Conservation (phyloP, 2,113 vertebrate species). For the Ptychochromis oligacanthus region DNA sequence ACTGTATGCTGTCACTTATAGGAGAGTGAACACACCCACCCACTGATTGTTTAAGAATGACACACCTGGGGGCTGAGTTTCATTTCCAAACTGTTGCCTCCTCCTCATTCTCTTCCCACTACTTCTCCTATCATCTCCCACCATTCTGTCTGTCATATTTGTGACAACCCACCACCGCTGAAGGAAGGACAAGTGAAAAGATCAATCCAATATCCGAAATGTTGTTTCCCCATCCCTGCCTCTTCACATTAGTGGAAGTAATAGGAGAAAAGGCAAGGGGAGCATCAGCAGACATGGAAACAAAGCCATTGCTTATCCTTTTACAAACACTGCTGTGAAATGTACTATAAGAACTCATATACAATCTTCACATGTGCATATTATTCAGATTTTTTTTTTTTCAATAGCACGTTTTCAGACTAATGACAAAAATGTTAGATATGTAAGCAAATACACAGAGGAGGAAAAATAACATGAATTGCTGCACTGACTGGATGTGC, state of each 20-base stretch:
- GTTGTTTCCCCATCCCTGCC: constrained; percentile 33
- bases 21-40: constrained; percentile 65
- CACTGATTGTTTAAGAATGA: constrained; percentile 64
- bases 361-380: not conserved
- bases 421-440: not conserved
- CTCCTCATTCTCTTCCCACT: not conserved
- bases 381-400: not conserved
- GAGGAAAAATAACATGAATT: not conserved
- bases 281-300: not conserved
- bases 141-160: not conserved
- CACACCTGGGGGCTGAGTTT: constrained; percentile 74
- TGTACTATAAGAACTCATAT: not conserved
- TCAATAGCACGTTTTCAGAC: not conserved
- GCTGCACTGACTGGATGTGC: constrained; percentile 6
- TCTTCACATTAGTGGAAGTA: constrained; percentile 26
- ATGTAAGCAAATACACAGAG: not conserved
- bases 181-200: constrained; percentile 25
- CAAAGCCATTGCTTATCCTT: not conserved
- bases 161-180: not conserved
- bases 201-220: constrained; percentile 27
- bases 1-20: constrained; percentile 70
- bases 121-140: not conserved
- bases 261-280: constrained; percentile 1
- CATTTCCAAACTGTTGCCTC: constrained; percentile 55
- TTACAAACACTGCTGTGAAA: not conserved